Base-by-base conservation (phyloP, 2,113 vertebrate species). In the Sterna hirundo region DNA sequence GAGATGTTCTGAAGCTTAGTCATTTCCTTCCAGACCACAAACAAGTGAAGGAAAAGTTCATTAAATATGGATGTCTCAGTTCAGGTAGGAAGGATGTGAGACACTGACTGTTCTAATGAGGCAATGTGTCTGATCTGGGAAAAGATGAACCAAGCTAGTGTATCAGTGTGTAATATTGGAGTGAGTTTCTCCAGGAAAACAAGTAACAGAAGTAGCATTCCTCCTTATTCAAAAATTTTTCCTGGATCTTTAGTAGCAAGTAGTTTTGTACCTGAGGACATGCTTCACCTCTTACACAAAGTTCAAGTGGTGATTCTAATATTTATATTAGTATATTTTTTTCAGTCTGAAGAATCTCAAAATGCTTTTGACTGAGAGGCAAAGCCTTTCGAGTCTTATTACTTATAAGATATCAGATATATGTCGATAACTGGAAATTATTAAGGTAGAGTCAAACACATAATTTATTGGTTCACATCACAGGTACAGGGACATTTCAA, bases 371-470 rank as follows among this genome's bases (percentile, higher is more conserved):
- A 36, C 42, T 61, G 19, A 42, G 12, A 81, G 38, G 29, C 13
- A 72, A 83, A 60, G 2, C 5, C 25, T 55, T 71, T 65, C 68
- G 7, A 27, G 11, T 77, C n/a, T 80, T 80, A 40, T 14, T 72
- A 46, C 0, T 2, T 51, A 21, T 26, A 62, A 86, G 16, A 5
- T n/a, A 62, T 42, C 18, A 57, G 27, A 49, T 20, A 64, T 13
- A 21, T 12, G 3, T 36, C 32, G 55, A 22, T 54, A 57, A 27
- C 29, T 57, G 25, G 32, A 77, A 87, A 38, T 64, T 55, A 42
- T 8, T 61, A 17, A 13, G 7, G 34, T 86, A 42, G n/a, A 46
- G 29, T 58, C 13, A 88, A 8, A 57, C 10, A 44, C 0, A 0
- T n/a, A 34, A 26, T 51, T 80, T 75, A 71, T 29, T 86, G 19